These are phyloP conservation scores for Caenorhabditis macrosperma DNA, from an alignment of 2,888 invertebrate genomes.

Conservation along the genomic window DNA sequence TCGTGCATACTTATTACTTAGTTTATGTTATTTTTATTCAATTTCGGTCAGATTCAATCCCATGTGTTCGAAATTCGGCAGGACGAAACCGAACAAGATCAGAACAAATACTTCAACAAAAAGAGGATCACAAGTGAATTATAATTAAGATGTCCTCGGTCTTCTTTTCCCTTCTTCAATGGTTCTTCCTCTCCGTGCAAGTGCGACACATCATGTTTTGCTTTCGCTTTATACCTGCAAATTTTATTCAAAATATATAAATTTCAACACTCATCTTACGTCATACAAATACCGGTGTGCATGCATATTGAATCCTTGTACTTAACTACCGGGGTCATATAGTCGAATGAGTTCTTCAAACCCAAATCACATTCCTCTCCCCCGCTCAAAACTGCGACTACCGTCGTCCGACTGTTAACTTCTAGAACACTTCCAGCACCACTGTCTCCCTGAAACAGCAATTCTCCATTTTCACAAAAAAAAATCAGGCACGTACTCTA, in stretches of 20 bases:
- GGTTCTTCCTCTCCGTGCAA: background rate
- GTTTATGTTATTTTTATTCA: no score
- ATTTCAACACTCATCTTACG: no score
- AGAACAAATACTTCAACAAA: no score
- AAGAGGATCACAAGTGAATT: background rate
- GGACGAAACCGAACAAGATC: no score
- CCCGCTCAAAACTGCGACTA: slow-evolving; percentile 29
- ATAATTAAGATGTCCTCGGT: no score
- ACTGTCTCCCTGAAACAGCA: slow-evolving; percentile 30
- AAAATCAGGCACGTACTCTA: background rate
- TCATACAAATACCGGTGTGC: slow-evolving; percentile 25
- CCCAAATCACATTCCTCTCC: slow-evolving; percentile 11
- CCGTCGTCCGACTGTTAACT: background rate
- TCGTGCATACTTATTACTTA: no score
- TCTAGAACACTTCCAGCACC: slow-evolving; percentile 14
- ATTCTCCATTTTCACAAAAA: background rate
- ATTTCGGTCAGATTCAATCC: no score
- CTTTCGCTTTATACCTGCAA: background rate
- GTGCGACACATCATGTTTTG: background rate
- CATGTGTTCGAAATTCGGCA: no score
- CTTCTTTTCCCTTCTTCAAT: background rate
- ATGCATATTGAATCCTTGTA: slow-evolving; percentile 8
- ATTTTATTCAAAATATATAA: background rate
- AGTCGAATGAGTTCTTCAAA: background rate
- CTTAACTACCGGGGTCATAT: background rate